phyloP scores from a whole-genome alignment of 2,888 invertebrate genomes.

The Drosophila paucipuncta region DNA sequence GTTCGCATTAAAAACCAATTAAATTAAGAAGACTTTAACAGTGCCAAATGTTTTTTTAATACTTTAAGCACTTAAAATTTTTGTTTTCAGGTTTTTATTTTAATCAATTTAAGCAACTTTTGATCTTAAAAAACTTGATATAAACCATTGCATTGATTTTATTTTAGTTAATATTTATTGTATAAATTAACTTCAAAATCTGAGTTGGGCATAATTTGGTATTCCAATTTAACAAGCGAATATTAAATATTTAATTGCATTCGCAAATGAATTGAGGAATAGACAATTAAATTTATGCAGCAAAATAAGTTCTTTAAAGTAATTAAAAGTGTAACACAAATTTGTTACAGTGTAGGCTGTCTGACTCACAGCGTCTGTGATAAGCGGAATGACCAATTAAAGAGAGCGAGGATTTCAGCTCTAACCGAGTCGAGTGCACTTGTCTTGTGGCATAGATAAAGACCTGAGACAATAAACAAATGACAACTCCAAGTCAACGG shows the following conservation, averaged over 20 bases:
- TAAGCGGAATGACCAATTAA: slow-evolving; percentile 39
- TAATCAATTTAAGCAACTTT: neutral
- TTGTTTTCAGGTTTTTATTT: neutral
- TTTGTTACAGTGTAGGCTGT: neutral
- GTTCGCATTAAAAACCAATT: neutral
- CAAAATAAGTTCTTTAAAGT: neutral
- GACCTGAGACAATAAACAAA: slow-evolving; percentile 43
- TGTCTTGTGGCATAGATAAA: slow-evolving; percentile 48
- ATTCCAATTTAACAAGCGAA: neutral
- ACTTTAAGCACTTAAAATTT: neutral
- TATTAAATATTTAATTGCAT: neutral
- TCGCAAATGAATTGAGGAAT: too few relatives aligned
- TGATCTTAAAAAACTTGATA: too few relatives aligned
- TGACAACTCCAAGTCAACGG: slow-evolving; percentile 31
- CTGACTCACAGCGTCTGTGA: slow-evolving; percentile 36
- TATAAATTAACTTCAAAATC: neutral
- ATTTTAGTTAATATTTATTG: too few relatives aligned
- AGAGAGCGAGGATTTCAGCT: slow-evolving; percentile 32
- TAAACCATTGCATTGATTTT: too few relatives aligned
- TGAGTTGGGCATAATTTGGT: neutral
- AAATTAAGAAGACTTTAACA: neutral
- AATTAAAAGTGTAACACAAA: neutral
- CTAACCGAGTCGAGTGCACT: slow-evolving; percentile 24
- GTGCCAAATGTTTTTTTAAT: neutral
- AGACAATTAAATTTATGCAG: neutral